Conservation (phyloP, 1,140 invertebrate species). For the Telenomus remus region DNA sequence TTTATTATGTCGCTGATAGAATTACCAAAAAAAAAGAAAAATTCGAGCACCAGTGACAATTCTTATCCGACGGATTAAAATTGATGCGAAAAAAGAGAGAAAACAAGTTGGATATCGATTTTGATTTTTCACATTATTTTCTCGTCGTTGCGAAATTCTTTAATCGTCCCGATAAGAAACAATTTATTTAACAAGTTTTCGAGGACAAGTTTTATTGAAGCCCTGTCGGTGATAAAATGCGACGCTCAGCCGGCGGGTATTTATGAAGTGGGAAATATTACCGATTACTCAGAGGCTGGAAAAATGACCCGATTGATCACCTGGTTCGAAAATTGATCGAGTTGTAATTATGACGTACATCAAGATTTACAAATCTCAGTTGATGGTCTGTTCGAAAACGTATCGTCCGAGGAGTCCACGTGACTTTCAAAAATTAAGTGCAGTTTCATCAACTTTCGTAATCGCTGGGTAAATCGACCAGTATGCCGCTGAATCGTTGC, state of each 20-base stretch:
- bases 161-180: too few relatives aligned
- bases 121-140: too few relatives aligned
- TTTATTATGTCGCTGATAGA: constrained; percentile 31
- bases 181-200: too few relatives aligned
- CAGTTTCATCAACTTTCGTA: constrained; percentile 53
- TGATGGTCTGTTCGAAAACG: too few relatives aligned
- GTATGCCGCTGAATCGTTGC: constrained; percentile 43
- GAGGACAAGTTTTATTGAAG: constrained; percentile 33
- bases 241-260: constrained; percentile 2
- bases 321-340: neutral
- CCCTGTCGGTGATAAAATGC: constrained; percentile 29
- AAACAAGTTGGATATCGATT: too few relatives aligned
- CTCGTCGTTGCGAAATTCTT: too few relatives aligned
- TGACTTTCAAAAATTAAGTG: constrained; percentile 54
- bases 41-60: neutral
- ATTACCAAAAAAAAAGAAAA: constrained; percentile 33
- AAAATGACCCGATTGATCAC: constrained; percentile 45
- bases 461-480: constrained; percentile 55
- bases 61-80: neutral
- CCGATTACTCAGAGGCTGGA: constrained; percentile 7
- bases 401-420: too few relatives aligned
- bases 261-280: constrained; percentile 33
- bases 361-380: too few relatives aligned
- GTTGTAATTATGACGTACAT: too few relatives aligned
- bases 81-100: too few relatives aligned